phyloP scores from a whole-genome alignment of 2,888 invertebrate genomes.

The Drosophila infuscata region DNA sequence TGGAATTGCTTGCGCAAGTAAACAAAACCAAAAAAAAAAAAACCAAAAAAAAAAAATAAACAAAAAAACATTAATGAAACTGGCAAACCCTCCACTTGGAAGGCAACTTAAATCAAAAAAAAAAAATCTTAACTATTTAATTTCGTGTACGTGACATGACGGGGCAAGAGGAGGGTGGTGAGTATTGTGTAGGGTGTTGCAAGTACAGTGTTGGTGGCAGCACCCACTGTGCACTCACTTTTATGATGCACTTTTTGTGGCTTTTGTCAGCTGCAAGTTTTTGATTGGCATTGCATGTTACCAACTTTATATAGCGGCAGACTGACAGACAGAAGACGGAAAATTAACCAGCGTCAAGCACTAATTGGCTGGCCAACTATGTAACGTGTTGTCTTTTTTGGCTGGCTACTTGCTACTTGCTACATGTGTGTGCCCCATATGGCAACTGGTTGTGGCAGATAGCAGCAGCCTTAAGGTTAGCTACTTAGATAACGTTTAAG shows the following conservation, averaged over 20 bases:
- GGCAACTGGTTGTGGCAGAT: slow-evolving; percentile 48
- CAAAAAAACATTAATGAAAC: slow-evolving; percentile 12
- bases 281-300: slow-evolving; percentile 60
- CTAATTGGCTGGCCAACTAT: slow-evolving; percentile 62
- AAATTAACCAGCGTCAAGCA: slow-evolving; percentile 69
- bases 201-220: slow-evolving; percentile 8
- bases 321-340: slow-evolving; percentile 15
- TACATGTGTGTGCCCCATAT: slow-evolving; percentile 16
- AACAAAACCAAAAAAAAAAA: slow-evolving; percentile 11
- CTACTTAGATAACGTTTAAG: slow-evolving; percentile 78
- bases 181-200: background rate
- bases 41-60: background rate
- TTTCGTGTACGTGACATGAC: slow-evolving; percentile 68
- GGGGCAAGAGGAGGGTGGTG: slow-evolving; percentile 4
- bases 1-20: slow-evolving; percentile 28
- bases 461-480: slow-evolving; percentile 46
- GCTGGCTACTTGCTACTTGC: background rate
- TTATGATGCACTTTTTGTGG: slow-evolving; percentile 54
- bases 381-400: slow-evolving; percentile 33
- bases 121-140: slow-evolving; percentile 66
- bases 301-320: slow-evolving; percentile 54
- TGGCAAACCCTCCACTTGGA: slow-evolving; percentile 31
- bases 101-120: slow-evolving; percentile 44
- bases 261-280: slow-evolving; percentile 49
- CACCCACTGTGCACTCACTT: slow-evolving; percentile 47